Conservation (phyloP, 2,113 vertebrate genomes). For the Ameiurus melas region DNA sequence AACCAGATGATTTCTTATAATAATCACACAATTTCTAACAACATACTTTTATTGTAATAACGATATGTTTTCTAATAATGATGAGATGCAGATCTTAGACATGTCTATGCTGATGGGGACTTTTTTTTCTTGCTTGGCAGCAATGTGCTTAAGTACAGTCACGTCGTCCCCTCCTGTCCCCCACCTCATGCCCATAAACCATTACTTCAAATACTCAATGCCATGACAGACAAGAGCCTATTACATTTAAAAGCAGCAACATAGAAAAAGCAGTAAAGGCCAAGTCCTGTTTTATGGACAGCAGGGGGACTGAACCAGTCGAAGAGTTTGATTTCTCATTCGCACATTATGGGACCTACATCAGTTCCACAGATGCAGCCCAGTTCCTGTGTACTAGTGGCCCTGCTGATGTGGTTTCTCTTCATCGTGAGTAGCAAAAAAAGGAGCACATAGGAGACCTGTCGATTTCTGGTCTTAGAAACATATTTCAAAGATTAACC, state of each 20-base stretch:
- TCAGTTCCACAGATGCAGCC: not conserved
- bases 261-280: not conserved
- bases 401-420: not conserved
- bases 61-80: not conserved
- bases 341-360: not conserved
- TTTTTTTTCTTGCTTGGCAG: not conserved
- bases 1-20: not conserved
- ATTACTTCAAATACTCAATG: not conserved
- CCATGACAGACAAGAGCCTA: not conserved
- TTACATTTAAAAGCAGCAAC: not conserved
- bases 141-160: not conserved
- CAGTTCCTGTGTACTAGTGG: not conserved
- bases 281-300: not conserved
- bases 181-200: not conserved
- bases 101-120: not conserved
- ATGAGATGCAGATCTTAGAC: not conserved
- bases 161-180: no score
- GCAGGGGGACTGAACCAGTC: not conserved
- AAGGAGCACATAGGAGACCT: not conserved
- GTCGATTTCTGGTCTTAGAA: not conserved
- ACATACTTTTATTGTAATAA: not conserved
- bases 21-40: not conserved
- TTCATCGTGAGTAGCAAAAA: no score
- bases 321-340: not conserved
- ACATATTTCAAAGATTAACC: not conserved